phyloP scores from a whole-genome alignment of 2,888 invertebrate genomes.

The Alloplasta piceator region DNA sequence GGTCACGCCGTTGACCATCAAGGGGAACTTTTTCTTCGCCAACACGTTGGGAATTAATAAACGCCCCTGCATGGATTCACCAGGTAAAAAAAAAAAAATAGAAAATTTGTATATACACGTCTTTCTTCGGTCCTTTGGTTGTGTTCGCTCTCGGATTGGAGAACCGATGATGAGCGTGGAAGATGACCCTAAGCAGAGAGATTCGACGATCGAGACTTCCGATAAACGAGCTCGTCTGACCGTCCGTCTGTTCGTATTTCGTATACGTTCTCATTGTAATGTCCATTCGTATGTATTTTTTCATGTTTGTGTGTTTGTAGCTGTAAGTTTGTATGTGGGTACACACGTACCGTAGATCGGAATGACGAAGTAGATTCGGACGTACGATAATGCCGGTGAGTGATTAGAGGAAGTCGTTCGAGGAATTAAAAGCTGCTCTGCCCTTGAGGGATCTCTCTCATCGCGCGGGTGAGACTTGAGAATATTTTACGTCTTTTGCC shows the following conservation, averaged over 20 bases:
- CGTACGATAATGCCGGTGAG: constrained; percentile 65
- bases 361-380: constrained; percentile 66
- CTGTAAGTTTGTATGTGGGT: constrained; percentile 6
- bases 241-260: constrained; percentile 35
- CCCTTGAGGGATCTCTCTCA: constrained; percentile 30
- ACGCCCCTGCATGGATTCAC: constrained; percentile 47
- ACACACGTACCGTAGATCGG: constrained; percentile 55
- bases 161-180: constrained; percentile 48
- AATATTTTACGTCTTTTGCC: constrained; percentile 24
- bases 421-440: constrained; percentile 62
- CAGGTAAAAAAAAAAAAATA: constrained; percentile 35
- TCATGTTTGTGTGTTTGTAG: constrained; percentile 14
- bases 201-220: constrained; percentile 58
- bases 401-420: constrained; percentile 66
- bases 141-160: not conserved
- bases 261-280: constrained; percentile 32
- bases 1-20: constrained; percentile 4
- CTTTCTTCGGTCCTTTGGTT: not conserved
- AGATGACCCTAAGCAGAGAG: constrained; percentile 59
- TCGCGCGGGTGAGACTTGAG: constrained; percentile 17
- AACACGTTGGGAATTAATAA: constrained; percentile 64
- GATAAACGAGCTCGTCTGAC: constrained; percentile 59
- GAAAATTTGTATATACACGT: not conserved
- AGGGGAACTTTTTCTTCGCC: constrained; percentile 33
- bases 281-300: constrained; percentile 11